Base-by-base conservation (phyloP, 1,140 invertebrate genomes). In the Caenorhabditis briggsae region DNA sequence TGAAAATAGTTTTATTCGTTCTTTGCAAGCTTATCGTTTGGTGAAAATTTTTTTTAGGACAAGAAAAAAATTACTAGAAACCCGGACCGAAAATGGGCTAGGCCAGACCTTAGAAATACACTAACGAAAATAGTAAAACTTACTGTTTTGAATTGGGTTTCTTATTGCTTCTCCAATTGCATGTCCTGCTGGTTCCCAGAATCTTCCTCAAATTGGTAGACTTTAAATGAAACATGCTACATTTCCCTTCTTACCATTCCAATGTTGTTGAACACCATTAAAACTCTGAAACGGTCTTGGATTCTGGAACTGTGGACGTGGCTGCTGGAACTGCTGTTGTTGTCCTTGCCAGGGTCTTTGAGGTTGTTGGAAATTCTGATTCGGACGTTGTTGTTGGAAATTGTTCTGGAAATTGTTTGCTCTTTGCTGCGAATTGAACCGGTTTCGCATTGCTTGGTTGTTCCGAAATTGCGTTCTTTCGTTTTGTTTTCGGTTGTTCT, bases 401-500 rank as follows among this genome's bases (percentile, higher is more conserved):
- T 83, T 53, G 12, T 50, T 78, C 53, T 50, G 70, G 11, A 78
- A 23, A 8, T 78, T 48, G n/a, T 78, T 78, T 78, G 70, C 70
- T 78, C 70, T 78, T 18, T 78, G 70, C n/a, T 78, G 70, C 1
- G 70, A 33, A 5, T 78, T n/a, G 11, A 78, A 78, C 70, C 70
- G 18, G 46, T 78, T 78, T 53, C 70, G 50, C 70, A 50, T 50
- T 50, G 70, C 70, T 20, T 78, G 70, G 9, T 78, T 78, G 46
- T 78, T 78, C 9, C 70, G 70, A n/a, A 78, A 78, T 78, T 78
- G 70, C 11, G 70, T 78, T 50, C 46, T 78, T 50, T 48, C 46
- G 46, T 78, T 78, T 78, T 78, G 70, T 78, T 53, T 25, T 78
- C 50, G 70, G 46, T 78, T 78, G 70, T 78, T 78, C 70, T 78